These are phyloP conservation scores for Athalia cordata DNA, from an alignment of 2,888 invertebrate genomes.

Conservation along the genomic window DNA sequence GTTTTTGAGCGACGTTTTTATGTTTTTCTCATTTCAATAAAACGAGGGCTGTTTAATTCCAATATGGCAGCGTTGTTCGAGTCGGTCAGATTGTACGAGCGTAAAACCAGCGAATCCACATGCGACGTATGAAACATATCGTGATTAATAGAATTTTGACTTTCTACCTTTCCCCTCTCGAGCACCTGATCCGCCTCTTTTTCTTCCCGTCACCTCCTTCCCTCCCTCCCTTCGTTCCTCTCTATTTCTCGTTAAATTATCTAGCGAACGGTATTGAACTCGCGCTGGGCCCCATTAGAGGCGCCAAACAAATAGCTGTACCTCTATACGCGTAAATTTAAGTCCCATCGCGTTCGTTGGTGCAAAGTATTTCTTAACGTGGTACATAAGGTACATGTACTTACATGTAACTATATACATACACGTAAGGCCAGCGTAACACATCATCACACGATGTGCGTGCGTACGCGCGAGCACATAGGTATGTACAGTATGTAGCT, in stretches of 20 bases:
- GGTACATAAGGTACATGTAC: background rate
- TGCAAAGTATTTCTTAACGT: slow-evolving; percentile 15
- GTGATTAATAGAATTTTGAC: slow-evolving; percentile 29
- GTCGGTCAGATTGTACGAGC: too few species aligned
- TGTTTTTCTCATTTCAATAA: too few species aligned
- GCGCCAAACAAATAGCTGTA: slow-evolving; percentile 16
- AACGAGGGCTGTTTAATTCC: too few species aligned
- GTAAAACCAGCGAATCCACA: background rate
- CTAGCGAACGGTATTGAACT: slow-evolving; percentile 6
- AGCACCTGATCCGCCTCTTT: slow-evolving; percentile 35
- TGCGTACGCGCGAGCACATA: background rate
- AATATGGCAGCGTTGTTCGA: too few species aligned
- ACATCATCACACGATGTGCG: too few species aligned
- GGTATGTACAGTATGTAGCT: too few species aligned
- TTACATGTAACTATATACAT: too few species aligned
- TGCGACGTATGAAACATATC: too few species aligned
- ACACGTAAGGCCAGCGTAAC: too few species aligned
- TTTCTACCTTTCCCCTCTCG: background rate
- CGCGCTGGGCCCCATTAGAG: background rate
- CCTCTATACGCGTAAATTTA: background rate
- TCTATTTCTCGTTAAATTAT: slow-evolving; percentile 48
- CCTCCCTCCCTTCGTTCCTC: slow-evolving; percentile 25
- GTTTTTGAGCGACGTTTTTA: background rate
- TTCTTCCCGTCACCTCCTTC: slow-evolving; percentile 42
- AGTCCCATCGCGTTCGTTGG: background rate